Evolutionary conservation across 2,113 vertebrate genomes (phyloP).

Genomic region (Salvelinus sp.): DNA sequence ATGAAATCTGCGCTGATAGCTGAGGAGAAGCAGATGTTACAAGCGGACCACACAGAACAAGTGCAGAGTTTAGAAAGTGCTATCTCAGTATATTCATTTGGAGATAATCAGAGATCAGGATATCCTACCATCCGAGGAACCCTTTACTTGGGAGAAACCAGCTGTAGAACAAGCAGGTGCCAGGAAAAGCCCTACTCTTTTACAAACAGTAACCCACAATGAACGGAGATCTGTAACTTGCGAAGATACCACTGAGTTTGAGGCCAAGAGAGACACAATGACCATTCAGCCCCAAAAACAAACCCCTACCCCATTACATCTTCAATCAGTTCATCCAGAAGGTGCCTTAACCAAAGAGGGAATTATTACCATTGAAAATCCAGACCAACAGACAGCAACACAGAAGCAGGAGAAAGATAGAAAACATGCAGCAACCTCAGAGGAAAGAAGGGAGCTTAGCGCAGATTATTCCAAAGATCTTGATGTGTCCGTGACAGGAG

Average conservation of each 20-base stretch:
- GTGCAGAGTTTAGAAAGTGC: slow-evolving; percentile 64
- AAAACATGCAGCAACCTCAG: slow-evolving; percentile 50
- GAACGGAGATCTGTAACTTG: slow-evolving; percentile 66
- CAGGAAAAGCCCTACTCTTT: slow-evolving; percentile 68
- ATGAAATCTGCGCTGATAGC: slow-evolving; percentile 62
- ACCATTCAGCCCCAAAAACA: slow-evolving; percentile 66
- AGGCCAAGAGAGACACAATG: slow-evolving; percentile 45
- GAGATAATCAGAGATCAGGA: slow-evolving; percentile 74
- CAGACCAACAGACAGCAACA: slow-evolving; percentile 62
- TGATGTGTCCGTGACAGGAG: slow-evolving; percentile 42
- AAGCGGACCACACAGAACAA: slow-evolving; percentile 61
- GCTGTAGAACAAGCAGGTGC: slow-evolving; percentile 52
- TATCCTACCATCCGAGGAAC: slow-evolving; percentile 69
- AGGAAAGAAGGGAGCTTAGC: slow-evolving; percentile 65
- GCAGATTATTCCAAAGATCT: slow-evolving; percentile 64
- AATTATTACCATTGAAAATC: slow-evolving; percentile 63
- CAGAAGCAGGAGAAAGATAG: slow-evolving; percentile 75
- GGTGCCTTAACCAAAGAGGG: slow-evolving; percentile 77
- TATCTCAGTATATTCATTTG: slow-evolving; percentile 63
- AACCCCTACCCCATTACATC: slow-evolving; percentile 63
- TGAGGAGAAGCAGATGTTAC: slow-evolving; percentile 74
- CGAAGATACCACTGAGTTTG: slow-evolving; percentile 67
- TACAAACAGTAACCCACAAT: slow-evolving; percentile 67
- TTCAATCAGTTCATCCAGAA: slow-evolving; percentile 68
- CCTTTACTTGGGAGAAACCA: slow-evolving; percentile 71